Conservation (phyloP, 2,797 vertebrate genomes). For the Notolabrus celidotus region DNA sequence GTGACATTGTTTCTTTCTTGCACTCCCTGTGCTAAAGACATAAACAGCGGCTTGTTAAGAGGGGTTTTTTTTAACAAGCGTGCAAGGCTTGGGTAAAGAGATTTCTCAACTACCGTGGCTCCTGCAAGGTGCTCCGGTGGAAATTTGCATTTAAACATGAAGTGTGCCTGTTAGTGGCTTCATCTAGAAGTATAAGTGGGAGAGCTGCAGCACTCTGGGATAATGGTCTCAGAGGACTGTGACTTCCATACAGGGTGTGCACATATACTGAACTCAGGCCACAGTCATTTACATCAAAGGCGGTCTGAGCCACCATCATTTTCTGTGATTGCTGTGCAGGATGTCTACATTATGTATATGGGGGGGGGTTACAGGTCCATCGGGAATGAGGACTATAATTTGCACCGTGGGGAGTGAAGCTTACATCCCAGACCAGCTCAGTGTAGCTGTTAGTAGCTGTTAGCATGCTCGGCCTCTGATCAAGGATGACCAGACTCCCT, state of each 20-base stretch:
- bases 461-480: not conserved
- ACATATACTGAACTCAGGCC: slow-evolving; percentile 35
- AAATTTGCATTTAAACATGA: slow-evolving; percentile 71
- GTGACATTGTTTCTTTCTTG: slow-evolving; percentile 29
- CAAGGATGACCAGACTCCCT: not conserved
- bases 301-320: slow-evolving; percentile 40
- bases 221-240: slow-evolving; percentile 51
- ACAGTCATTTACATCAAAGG: slow-evolving; percentile 64
- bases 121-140: slow-evolving; percentile 32
- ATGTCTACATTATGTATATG: slow-evolving; percentile 45
- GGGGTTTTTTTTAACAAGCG: slow-evolving; percentile 21
- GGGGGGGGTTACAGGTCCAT: slow-evolving; percentile 23
- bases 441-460: not conserved
- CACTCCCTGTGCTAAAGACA: slow-evolving; percentile 18
- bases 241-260: slow-evolving; percentile 8
- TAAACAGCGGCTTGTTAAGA: slow-evolving; percentile 37
- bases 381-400: slow-evolving; percentile 41
- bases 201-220: slow-evolving; percentile 30
- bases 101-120: slow-evolving; percentile 30
- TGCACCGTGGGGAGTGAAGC: slow-evolving; percentile 11
- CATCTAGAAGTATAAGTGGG: slow-evolving; percentile 28
- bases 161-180: slow-evolving; percentile 42
- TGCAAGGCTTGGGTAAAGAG: slow-evolving; percentile 23
- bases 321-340: slow-evolving; percentile 38
- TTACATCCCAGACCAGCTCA: slow-evolving; percentile 7